Evolutionary conservation across 2,113 vertebrate species (phyloP).

Genomic region (Campylomormyrus tamandua): DNA sequence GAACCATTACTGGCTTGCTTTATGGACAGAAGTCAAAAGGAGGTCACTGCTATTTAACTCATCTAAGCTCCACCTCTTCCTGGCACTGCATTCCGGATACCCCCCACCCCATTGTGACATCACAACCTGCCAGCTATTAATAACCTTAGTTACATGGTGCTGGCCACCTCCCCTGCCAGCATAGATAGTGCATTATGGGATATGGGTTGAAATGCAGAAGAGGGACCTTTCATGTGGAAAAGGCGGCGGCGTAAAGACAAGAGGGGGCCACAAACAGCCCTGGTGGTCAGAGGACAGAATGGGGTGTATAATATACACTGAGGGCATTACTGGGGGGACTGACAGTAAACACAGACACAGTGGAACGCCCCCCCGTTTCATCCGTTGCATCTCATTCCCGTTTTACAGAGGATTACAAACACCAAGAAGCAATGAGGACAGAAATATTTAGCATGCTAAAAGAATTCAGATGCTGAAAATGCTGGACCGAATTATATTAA

Average conservation of each 20-base stretch:
- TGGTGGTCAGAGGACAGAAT: neutral
- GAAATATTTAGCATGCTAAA: neutral
- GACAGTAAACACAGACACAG: neutral
- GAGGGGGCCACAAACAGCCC: neutral
- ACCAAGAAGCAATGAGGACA: neutral
- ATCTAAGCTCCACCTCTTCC: constrained; percentile 43
- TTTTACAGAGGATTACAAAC: neutral
- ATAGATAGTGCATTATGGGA: constrained; percentile 29
- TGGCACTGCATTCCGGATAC: constrained; percentile 63
- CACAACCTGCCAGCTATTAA: constrained; percentile 78
- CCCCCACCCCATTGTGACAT: constrained; percentile 67
- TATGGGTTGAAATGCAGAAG: constrained; percentile 38
- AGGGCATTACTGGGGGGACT: neutral
- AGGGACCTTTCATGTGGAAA: neutral
- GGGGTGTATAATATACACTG: neutral
- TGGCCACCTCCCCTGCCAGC: constrained; percentile 44
- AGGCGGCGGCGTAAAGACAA: neutral
- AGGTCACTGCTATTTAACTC: constrained; percentile 62
- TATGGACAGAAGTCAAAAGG: constrained; percentile 55
- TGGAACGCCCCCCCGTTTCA: neutral
- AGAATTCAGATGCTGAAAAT: neutral
- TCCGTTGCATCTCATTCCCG: neutral
- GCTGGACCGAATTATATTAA: neutral
- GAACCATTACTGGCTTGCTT: constrained; percentile 38
- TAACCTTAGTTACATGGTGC: constrained; percentile 48